These are phyloP conservation scores for Typhlichthys eigenmanni DNA, from an alignment of 2,797 vertebrate genomes.

Conservation along the genomic window DNA sequence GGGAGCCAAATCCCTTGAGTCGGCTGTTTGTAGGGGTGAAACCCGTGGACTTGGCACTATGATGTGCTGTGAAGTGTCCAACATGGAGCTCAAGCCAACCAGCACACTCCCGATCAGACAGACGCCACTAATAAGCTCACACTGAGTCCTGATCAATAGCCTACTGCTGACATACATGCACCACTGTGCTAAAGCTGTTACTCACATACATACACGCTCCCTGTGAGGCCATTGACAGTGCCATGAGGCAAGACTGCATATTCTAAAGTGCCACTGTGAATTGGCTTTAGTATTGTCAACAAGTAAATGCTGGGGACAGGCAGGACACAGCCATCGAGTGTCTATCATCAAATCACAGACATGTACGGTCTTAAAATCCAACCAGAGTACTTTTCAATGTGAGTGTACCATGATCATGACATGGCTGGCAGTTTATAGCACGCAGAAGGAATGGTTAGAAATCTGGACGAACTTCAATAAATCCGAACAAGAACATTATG, in stretches of 20 bases:
- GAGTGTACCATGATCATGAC: no score
- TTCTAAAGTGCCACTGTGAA: constrained; percentile 1
- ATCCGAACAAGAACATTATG: no score
- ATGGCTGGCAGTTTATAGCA: no score
- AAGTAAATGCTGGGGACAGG: constrained; percentile 2
- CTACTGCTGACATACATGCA: constrained; percentile 9
- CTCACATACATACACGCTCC: neutral
- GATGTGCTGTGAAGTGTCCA: neutral
- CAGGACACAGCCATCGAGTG: neutral
- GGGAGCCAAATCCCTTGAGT: constrained; percentile 62
- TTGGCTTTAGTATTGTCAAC: constrained; percentile 1
- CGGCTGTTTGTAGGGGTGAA: constrained; percentile 60
- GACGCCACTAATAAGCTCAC: constrained; percentile 65
- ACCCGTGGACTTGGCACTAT: constrained; percentile 62
- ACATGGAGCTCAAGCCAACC: neutral
- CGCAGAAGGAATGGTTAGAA: no score
- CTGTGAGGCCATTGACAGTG: constrained; percentile 15
- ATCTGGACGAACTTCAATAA: no score
- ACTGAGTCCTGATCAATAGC: constrained; percentile 54
- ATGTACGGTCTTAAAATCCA: no score
- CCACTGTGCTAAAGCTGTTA: neutral
- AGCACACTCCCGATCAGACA: constrained; percentile 69
- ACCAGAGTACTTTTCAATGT: no score
- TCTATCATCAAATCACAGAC: no score
- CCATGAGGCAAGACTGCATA: constrained; percentile 15